Evolutionary conservation across 2,888 invertebrate genomes (phyloP).

Genomic region (Scrobipalpa atriplicella): DNA sequence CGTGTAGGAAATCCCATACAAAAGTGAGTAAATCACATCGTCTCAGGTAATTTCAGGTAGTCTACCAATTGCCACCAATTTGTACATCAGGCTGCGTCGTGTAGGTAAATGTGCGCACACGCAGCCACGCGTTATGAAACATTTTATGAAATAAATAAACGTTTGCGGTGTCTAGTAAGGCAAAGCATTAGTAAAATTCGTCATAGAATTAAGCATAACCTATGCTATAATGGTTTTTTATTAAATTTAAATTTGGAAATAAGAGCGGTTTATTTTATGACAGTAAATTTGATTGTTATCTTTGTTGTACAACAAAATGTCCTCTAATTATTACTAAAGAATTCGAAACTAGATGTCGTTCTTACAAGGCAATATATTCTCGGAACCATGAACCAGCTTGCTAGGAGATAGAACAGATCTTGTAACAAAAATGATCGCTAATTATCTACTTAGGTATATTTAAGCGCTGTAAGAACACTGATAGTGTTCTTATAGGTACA

Average conservation of each 20-base stretch:
- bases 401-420: too few relatives aligned
- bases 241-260: too few relatives aligned
- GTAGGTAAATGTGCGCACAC: conserved; percentile 21
- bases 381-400: too few relatives aligned
- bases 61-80: conserved; percentile 18
- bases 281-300: too few relatives aligned
- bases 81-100: conserved; percentile 9
- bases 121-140: neutral
- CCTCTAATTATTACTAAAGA: too few relatives aligned
- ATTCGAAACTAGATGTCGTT: too few relatives aligned
- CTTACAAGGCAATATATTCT: too few relatives aligned
- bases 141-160: conserved; percentile 27
- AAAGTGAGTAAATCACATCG: neutral
- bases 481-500: neutral
- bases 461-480: too few relatives aligned
- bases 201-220: neutral
- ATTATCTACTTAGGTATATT: neutral
- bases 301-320: too few relatives aligned
- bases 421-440: neutral
- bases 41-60: conserved; percentile 26
- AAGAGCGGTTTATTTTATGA: too few relatives aligned
- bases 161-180: conserved; percentile 16
- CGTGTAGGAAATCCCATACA: too few relatives aligned
- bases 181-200: conserved; percentile 10
- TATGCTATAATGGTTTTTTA: too few relatives aligned